A percentile compares a stretch with the other conserved stretches of the same genome.
phyloP scores from a whole-genome alignment of 2,113 vertebrate species.

The Canis aureus region DNA sequence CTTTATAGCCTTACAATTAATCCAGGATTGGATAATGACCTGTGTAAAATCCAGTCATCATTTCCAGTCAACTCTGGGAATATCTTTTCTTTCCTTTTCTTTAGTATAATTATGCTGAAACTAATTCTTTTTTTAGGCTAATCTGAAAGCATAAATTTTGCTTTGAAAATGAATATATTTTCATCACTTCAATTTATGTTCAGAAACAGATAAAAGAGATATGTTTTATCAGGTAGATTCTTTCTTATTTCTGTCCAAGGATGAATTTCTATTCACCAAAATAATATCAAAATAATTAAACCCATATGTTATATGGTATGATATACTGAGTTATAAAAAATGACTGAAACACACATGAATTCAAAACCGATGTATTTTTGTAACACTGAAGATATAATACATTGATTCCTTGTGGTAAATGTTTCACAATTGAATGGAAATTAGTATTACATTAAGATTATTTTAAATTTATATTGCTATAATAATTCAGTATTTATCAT shows the following conservation, averaged over 20 bases:
- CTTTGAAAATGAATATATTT: constrained; percentile 23
- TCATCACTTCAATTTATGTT: not conserved
- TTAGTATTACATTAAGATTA: not conserved
- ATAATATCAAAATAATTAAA: not conserved
- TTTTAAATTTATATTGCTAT: not conserved
- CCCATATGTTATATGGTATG: not conserved
- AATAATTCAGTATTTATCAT: not conserved
- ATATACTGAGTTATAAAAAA: not conserved
- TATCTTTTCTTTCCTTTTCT: not conserved
- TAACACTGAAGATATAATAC: not conserved
- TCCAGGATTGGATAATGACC: not conserved
- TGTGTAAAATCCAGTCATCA: not conserved
- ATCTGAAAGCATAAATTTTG: not conserved
- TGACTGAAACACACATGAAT: not conserved
- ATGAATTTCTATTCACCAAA: not conserved
- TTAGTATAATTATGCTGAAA: not conserved
- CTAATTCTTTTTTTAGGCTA: not conserved
- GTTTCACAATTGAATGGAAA: not conserved
- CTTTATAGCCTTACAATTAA: not conserved
- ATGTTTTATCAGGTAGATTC: not conserved
- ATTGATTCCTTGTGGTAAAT: not conserved
- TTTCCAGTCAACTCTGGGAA: not conserved
- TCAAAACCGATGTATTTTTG: not conserved
- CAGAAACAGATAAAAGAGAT: not conserved
- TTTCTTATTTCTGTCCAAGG: not conserved